These are phyloP conservation scores for Microdon myrmicae DNA, from an alignment of 2,888 invertebrate species.

Conservation along the genomic window DNA sequence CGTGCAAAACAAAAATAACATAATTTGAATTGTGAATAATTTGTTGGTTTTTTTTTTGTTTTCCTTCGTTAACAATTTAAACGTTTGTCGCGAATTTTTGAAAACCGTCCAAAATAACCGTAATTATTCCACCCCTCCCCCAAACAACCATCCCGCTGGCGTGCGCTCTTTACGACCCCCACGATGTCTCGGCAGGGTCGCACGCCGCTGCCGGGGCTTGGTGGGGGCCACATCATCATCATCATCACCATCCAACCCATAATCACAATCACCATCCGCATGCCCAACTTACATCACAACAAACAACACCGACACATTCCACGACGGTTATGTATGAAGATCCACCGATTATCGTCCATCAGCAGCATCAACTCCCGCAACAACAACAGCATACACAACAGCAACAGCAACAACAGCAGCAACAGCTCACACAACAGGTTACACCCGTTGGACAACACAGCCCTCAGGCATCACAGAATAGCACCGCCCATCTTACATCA, in stretches of 20 bases:
- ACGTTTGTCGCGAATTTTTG: constrained; percentile 51
- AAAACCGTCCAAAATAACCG: constrained; percentile 67
- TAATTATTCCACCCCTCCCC: constrained; percentile 68
- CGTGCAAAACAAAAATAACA: constrained; percentile 8
- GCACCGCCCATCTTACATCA: constrained; percentile 46
- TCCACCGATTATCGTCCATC: constrained; percentile 66
- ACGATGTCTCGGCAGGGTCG: constrained; percentile 69
- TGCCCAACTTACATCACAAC: constrained; percentile 68
- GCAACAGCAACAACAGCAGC: constrained; percentile 57
- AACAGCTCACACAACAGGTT: constrained; percentile 48
- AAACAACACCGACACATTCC: constrained; percentile 69
- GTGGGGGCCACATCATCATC: constrained; percentile 67
- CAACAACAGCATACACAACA: constrained; percentile 58
- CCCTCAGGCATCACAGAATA: constrained; percentile 38
- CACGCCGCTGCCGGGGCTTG: constrained; percentile 69
- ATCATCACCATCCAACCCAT: constrained; percentile 69
- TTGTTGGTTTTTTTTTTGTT: too few species aligned
- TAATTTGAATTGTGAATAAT: too few species aligned
- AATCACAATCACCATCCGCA: constrained; percentile 68
- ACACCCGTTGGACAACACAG: constrained; percentile 42
- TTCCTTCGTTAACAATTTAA: too few species aligned
- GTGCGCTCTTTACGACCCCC: constrained; percentile 69
- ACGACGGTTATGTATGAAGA: constrained; percentile 72
- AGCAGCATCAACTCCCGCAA: constrained; percentile 58
- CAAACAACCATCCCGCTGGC: constrained; percentile 69